A percentile compares a stretch with the other conserved stretches of the same genome.
These are phyloP conservation scores for Dugesia japonica DNA, from an alignment of 2,888 invertebrate genomes.

Conservation along the genomic window DNA sequence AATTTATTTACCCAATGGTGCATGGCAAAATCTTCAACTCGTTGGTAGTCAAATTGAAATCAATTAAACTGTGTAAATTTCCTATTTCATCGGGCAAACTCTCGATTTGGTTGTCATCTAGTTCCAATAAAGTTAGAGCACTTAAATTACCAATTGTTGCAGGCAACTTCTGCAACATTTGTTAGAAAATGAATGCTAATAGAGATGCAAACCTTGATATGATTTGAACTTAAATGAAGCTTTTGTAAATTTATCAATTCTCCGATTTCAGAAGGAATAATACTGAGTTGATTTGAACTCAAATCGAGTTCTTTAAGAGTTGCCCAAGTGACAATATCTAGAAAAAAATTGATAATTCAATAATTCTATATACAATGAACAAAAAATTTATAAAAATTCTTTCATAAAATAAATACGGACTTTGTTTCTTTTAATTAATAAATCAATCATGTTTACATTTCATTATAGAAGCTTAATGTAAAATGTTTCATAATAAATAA, in stretches of 20 bases:
- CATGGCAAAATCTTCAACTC: slow-evolving; percentile 76
- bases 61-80: slow-evolving; percentile 74
- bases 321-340: slow-evolving; percentile 88
- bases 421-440: too few relatives aligned
- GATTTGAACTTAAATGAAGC: slow-evolving; percentile 83
- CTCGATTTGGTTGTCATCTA: slow-evolving; percentile 95
- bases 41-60: slow-evolving; percentile 84
- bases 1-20: slow-evolving; percentile 66
- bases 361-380: too few relatives aligned
- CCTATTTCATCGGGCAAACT: slow-evolving; percentile 84
- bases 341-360: too few relatives aligned
- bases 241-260: slow-evolving; percentile 81
- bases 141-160: slow-evolving; percentile 78
- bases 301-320: slow-evolving; percentile 96
- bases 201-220: slow-evolving; percentile 52
- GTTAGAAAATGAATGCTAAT: background rate
- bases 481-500: too few relatives aligned
- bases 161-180: slow-evolving; percentile 58
- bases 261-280: slow-evolving; percentile 89
- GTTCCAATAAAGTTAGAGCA: slow-evolving; percentile 77
- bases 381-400: too few relatives aligned
- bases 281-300: slow-evolving; percentile 84
- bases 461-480: too few relatives aligned
- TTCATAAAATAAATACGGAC: too few relatives aligned
- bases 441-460: too few relatives aligned